Conservation (phyloP, 2,113 vertebrate genomes). For the Protobothrops flavoviridis region DNA sequence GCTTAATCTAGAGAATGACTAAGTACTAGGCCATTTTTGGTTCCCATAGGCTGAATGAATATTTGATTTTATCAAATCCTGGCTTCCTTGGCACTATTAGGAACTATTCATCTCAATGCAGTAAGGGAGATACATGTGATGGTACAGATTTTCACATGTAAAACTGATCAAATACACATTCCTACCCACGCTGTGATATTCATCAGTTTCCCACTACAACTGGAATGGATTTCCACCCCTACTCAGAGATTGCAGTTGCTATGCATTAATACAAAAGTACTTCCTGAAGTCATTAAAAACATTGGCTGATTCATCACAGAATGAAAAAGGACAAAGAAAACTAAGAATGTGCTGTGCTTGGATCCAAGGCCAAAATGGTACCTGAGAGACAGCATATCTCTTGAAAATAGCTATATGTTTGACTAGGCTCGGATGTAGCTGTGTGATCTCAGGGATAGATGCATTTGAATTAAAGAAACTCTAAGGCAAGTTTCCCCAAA, state of each 20-base stretch:
- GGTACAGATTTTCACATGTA: not conserved
- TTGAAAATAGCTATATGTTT: not conserved
- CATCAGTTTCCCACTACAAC: not conserved
- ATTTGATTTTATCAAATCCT: not conserved
- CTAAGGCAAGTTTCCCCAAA: not conserved
- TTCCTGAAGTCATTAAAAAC: not conserved
- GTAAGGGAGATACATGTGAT: not conserved
- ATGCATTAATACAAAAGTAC: not conserved
- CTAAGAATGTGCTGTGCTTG: not conserved
- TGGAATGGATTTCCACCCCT: not conserved
- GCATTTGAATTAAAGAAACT: not conserved
- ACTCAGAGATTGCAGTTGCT: not conserved
- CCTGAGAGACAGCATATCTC: not conserved
- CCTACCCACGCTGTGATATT: no score
- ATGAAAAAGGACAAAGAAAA: not conserved
- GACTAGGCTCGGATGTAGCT: not conserved
- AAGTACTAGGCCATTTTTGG: not conserved
- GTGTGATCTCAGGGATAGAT: not conserved
- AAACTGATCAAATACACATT: not conserved
- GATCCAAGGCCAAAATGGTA: not conserved
- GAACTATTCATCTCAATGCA: not conserved
- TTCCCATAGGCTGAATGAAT: not conserved
- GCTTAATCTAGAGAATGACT: not conserved
- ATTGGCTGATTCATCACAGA: not conserved
- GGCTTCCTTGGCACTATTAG: not conserved